These are phyloP conservation scores for Prunella strophiata DNA, from an alignment of 2,797 vertebrate species.

Conservation along the genomic window DNA sequence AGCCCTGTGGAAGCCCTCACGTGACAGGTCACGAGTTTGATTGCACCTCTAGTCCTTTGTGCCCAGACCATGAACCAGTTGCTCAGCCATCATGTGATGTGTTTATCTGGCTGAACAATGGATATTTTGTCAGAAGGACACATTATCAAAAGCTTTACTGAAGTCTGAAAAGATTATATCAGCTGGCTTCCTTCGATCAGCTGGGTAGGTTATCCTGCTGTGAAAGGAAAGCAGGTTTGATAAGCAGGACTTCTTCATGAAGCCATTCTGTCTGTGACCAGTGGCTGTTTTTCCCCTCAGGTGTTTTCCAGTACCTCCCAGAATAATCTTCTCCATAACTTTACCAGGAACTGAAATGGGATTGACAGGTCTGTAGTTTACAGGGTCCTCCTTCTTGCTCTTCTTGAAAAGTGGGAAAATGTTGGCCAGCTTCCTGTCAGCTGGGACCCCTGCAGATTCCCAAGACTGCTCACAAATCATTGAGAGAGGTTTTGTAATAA, in stretches of 20 bases:
- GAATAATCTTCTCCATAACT: not conserved
- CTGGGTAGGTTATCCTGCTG: not conserved
- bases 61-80: not conserved
- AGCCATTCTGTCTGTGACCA: not conserved
- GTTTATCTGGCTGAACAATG: not conserved
- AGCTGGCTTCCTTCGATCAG: not conserved
- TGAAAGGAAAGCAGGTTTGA: not conserved
- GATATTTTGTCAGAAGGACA: not conserved
- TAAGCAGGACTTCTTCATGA: not conserved
- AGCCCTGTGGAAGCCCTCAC: not conserved
- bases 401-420: not conserved
- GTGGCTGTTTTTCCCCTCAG: not conserved
- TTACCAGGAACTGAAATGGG: not conserved
- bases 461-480: not conserved
- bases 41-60: not conserved
- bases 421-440: accelerated
- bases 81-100: not conserved
- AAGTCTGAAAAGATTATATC: not conserved
- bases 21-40: not conserved
- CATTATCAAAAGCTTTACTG: not conserved
- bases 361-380: not conserved
- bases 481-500: not conserved
- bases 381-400: not conserved
- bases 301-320: not conserved
- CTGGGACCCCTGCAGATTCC: not conserved